These are phyloP conservation scores for Gryllus longicercus DNA, from an alignment of 2,888 invertebrate species.

Conservation along the genomic window DNA sequence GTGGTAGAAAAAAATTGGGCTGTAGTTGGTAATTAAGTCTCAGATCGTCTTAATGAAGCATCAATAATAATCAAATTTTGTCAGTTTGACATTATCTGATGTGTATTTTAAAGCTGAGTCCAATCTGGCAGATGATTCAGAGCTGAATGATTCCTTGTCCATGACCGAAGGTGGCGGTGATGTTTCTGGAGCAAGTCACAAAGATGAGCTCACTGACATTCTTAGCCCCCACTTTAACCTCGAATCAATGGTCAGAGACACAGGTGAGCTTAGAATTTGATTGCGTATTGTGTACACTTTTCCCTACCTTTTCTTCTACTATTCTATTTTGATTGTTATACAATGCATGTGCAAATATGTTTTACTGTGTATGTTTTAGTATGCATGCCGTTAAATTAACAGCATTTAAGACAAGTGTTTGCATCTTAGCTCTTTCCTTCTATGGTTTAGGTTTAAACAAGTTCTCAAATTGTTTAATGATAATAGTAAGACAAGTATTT, in stretches of 20 bases:
- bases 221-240: constrained; percentile 68
- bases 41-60: background rate
- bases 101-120: constrained; percentile 41
- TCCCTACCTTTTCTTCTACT: constrained; percentile 17
- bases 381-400: background rate
- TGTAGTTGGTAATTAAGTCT: background rate
- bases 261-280: constrained; percentile 23
- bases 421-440: no score
- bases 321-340: background rate
- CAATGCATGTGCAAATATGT: background rate
- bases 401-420: background rate
- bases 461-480: background rate
- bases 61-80: background rate
- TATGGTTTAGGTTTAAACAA: no score
- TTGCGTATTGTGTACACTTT: background rate
- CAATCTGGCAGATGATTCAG: constrained; percentile 47
- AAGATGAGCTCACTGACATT: constrained; percentile 68
- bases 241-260: constrained; percentile 61
- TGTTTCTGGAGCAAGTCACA: constrained; percentile 55
- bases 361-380: background rate
- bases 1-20: background rate
- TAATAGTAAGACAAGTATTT: background rate
- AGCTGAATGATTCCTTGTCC: constrained; percentile 41
- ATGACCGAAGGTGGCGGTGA: constrained; percentile 44
- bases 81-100: background rate